Evolutionary conservation across 2,113 vertebrate species (phyloP).

Genomic region (Pteropus alecto): DNA sequence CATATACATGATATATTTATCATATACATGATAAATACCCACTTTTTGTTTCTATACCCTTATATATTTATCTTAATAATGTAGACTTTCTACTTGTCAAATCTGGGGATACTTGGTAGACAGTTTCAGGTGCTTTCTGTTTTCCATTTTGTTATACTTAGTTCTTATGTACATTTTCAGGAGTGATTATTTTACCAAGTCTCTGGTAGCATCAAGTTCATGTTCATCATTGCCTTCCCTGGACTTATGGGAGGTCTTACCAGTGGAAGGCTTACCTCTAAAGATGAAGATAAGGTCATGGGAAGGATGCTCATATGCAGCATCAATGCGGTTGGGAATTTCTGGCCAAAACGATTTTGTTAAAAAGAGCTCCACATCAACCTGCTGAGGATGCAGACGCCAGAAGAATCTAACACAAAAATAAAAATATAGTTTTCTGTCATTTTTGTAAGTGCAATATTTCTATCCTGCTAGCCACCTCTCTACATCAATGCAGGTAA

Average conservation of each 20-base stretch:
- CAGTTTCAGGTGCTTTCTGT: not conserved
- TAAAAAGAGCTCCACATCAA: slow-evolving; percentile 87
- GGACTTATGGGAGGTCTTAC: accelerated
- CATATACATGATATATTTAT: no score
- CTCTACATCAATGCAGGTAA: not conserved
- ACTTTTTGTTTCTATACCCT: not conserved
- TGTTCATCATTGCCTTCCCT: not conserved
- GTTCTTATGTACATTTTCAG: not conserved
- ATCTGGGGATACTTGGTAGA: not conserved
- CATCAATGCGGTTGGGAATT: slow-evolving; percentile 93
- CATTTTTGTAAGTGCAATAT: not conserved
- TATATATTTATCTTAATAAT: not conserved
- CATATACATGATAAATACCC: no score
- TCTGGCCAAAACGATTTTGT: slow-evolving; percentile 95
- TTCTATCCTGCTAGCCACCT: not conserved
- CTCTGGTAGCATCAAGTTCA: not conserved
- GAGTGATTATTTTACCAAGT: not conserved
- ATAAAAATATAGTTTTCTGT: not conserved
- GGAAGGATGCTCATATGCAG: slow-evolving; percentile 92
- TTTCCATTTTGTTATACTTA: not conserved
- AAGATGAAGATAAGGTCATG: slow-evolving; percentile 93
- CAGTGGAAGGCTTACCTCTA: slow-evolving; percentile 84
- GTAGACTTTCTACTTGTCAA: not conserved
- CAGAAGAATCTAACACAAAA: slow-evolving; percentile 91
- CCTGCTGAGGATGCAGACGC: slow-evolving; percentile 93